phyloP scores from a whole-genome alignment of 2,797 vertebrate species.

The Scleropages formosus region DNA sequence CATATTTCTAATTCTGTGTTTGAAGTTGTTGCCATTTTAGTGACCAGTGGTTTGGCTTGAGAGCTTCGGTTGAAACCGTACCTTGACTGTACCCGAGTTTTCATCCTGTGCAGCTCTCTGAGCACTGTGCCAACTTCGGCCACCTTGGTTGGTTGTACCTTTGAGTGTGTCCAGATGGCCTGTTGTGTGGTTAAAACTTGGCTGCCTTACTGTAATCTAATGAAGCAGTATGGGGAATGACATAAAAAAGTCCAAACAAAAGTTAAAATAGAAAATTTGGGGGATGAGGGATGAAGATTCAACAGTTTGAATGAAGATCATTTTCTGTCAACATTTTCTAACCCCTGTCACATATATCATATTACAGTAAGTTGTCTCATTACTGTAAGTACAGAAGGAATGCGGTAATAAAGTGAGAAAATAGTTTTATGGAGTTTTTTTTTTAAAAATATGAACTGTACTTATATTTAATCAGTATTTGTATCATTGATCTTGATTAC shows the following conservation, averaged over 20 bases:
- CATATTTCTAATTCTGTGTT: neutral
- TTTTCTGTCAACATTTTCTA: conserved; percentile 30
- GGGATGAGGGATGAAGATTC: conserved; percentile 5
- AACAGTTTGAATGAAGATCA: conserved; percentile 5
- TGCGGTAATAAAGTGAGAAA: conserved; percentile 23
- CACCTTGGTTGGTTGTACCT: neutral
- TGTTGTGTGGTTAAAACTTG: neutral
- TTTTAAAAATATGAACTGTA: conserved; percentile 57
- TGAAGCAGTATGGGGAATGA: neutral
- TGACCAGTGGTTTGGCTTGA: too few species aligned
- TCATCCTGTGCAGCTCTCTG: neutral
- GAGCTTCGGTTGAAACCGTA: neutral
- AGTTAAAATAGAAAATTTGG: neutral
- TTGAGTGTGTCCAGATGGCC: neutral
- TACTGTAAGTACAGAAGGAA: conserved; percentile 49
- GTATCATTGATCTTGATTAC: conserved; percentile 84
- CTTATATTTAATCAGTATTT: conserved; percentile 78
- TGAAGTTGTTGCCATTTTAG: too few species aligned
- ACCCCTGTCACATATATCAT: conserved; percentile 54
- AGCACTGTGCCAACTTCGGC: neutral
- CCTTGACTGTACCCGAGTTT: neutral
- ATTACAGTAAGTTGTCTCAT: conserved; percentile 27
- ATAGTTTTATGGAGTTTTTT: conserved; percentile 48
- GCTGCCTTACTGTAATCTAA: conserved; percentile 1
- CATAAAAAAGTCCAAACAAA: neutral